These are phyloP conservation scores for Chaenodraco wilsoni DNA, from an alignment of 2,797 vertebrate species.

Conservation along the genomic window DNA sequence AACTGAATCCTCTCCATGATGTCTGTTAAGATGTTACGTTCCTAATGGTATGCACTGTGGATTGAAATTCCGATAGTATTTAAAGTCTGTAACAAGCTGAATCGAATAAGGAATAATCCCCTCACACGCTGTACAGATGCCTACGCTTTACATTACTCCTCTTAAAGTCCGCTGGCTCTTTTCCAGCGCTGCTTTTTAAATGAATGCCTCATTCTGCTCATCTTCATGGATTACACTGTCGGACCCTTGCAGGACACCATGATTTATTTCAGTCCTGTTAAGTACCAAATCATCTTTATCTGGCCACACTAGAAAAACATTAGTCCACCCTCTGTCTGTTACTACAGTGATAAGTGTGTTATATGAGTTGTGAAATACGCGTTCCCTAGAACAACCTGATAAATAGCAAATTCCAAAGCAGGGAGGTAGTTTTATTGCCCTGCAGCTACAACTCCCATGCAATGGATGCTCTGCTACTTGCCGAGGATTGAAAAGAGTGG, in stretches of 20 bases:
- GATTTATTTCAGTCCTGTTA: conserved; percentile 1
- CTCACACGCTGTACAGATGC: conserved; percentile 32
- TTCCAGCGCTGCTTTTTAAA: conserved; percentile 26
- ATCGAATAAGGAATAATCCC: conserved; percentile 19
- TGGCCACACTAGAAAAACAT: conserved; percentile 9
- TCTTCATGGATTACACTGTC: conserved; percentile 11
- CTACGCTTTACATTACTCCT: conserved; percentile 19
- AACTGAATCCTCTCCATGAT: conserved; percentile 44
- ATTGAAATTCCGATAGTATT: conserved; percentile 23
- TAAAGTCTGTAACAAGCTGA: conserved; percentile 28
- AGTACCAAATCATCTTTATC: conserved; percentile 17
- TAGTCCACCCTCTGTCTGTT: conserved; percentile 17
- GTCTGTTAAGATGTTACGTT: conserved; percentile 16
- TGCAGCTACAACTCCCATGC: conserved; percentile 45
- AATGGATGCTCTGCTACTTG: conserved; percentile 59
- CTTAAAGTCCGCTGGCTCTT: conserved; percentile 23
- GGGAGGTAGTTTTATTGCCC: conserved; percentile 48
- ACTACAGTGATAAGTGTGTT: conserved; percentile 28
- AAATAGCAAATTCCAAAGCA: conserved; percentile 62
- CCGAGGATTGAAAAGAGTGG: conserved; percentile 56
- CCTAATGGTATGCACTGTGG: conserved; percentile 21
- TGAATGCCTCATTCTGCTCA: conserved; percentile 31
- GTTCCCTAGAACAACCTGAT: conserved; percentile 52
- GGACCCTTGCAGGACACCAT: conserved; percentile 6
- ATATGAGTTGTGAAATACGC: conserved; percentile 50